Evolutionary conservation across 2,113 vertebrate species (phyloP).

Genomic region (Centrocercus urophasianus): DNA sequence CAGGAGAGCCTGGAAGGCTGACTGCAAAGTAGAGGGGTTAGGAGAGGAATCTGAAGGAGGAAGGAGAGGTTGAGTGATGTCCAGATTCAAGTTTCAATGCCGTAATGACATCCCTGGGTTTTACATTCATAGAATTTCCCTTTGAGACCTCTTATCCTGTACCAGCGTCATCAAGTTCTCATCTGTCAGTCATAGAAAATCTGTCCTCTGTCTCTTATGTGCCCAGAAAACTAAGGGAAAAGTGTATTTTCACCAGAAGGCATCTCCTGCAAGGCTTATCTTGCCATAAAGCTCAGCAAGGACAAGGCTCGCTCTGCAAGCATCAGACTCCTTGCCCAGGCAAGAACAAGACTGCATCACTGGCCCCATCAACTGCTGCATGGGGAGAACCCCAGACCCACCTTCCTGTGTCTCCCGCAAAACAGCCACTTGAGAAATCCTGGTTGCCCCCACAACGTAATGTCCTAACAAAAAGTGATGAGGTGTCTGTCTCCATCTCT

Average conservation of each 20-base stretch:
- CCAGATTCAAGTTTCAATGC: conserved; percentile 39
- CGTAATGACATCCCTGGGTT: not conserved
- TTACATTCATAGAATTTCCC: conserved; percentile 25
- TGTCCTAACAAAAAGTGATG: not conserved
- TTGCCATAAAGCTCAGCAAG: not conserved
- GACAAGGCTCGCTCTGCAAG: not conserved
- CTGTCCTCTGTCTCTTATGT: not conserved
- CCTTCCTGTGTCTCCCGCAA: not conserved
- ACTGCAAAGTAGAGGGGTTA: conserved; percentile 30
- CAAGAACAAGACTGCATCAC: not conserved
- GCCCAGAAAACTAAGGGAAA: conserved; percentile 17
- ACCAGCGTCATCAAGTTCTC: not conserved
- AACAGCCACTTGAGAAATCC: not conserved
- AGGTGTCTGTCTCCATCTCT: not conserved
- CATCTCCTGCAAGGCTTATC: not conserved
- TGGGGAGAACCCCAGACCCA: fast-evolving
- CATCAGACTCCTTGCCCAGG: not conserved
- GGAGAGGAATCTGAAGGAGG: conserved; percentile 41
- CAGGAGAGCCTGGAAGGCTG: conserved; percentile 12
- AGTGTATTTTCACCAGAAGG: not conserved
- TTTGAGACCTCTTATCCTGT: not conserved
- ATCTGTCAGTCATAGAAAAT: not conserved
- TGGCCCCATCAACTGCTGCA: fast-evolving
- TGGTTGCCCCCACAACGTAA: not conserved
- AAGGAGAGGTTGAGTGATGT: not conserved